Evolutionary conservation across 2,888 invertebrate genomes (phyloP), one percentile per base, ranked within the genome.

Genomic region (Aphodius sticticus): DNA sequence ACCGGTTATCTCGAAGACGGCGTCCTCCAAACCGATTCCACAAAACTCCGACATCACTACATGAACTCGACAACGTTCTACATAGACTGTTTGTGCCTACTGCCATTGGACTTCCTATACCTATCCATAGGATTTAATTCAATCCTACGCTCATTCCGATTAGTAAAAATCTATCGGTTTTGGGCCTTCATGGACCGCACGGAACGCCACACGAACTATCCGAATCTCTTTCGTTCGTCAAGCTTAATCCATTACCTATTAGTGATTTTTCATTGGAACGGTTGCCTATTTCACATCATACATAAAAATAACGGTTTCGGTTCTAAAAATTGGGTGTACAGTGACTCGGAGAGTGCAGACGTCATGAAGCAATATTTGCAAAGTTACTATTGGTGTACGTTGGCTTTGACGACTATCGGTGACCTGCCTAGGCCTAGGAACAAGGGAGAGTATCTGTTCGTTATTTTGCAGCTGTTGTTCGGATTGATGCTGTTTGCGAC

Each of bases 211-310:
- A 99, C 99, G 86, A 99, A 99, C 92, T 99, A 98, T 92, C 99
- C 99, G 84, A 99, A 99, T 92, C 93, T 98, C 87, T 97, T 97
- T 92, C 82, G 95, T 88, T 96, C 96, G 86, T 95, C 95, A 86
- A 96, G 96, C 90, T 93, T 97, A 90, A 96, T 97, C 90, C 98
- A 98, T 92, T 98, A 98, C 92, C 93, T 98, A 88, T 92, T 98
- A 91, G 98, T 98, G 91, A 97, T 99, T 91, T 99, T 99, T 92
- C 99, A 99, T 93, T 99, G 99, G 99, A 99, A 99, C 91, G 98
- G 98, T 88, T 99, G 99, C 92, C 93, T 99, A 90, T 98, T 97
- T 92, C 97, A 98, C 92, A 95, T 99, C 90, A 96, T 98, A 89
- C 95, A 96, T 92, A 96, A 97, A 92, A 97, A 97, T 92, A 95